phyloP scores from a whole-genome alignment of 1,140 invertebrate species.

The Penaeus vannamei region DNA sequence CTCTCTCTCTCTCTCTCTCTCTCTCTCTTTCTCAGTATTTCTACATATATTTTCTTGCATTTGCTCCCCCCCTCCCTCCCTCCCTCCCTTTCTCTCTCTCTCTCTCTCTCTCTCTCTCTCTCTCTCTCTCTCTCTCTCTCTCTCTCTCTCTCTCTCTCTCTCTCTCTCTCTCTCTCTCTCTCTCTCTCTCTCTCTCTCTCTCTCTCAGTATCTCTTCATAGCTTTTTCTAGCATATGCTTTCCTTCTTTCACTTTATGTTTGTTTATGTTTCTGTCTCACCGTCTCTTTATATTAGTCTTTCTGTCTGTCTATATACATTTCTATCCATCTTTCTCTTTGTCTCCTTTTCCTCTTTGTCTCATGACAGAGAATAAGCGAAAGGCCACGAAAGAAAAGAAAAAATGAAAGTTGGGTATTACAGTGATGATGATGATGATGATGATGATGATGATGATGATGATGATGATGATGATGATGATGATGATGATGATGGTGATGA shows the following conservation, averaged over 20 bases:
- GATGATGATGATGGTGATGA: too few relatives aligned
- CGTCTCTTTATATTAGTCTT: background rate
- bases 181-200: slow-evolving; percentile 65
- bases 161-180: slow-evolving; percentile 28
- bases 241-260: slow-evolving; percentile 19
- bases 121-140: slow-evolving; percentile 23
- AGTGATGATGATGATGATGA: background rate
- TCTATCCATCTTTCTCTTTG: background rate
- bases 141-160: slow-evolving; percentile 35
- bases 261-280: background rate
- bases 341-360: background rate
- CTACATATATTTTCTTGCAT: background rate
- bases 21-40: background rate
- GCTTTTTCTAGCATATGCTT: background rate
- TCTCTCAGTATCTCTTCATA: slow-evolving; percentile 12
- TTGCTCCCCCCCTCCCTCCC: background rate
- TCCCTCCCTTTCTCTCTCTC: background rate
- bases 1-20: slow-evolving; percentile 34
- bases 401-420: background rate
- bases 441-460: slow-evolving; percentile 67
- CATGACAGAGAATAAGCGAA: too few relatives aligned
- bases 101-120: background rate
- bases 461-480: slow-evolving; percentile 69
- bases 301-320: background rate
- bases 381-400: background rate